Conservation (phyloP, 2,888 invertebrate genomes). For the Unio delphinus region DNA sequence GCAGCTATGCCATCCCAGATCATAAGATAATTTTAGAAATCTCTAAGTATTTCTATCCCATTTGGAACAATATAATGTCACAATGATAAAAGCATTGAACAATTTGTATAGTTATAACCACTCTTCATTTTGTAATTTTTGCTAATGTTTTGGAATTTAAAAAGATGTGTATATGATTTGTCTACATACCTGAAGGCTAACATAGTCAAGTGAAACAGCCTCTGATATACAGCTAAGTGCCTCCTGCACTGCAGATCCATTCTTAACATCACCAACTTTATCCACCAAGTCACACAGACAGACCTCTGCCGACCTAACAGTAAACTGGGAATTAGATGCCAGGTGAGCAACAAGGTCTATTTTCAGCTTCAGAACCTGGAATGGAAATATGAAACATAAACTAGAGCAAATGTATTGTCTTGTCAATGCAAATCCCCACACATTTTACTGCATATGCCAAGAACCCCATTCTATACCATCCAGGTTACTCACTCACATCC, state of each 20-base stretch:
- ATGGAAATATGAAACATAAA: conserved; percentile 9
- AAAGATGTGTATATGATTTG: not conserved
- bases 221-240: conserved; percentile 85
- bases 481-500: too few species aligned
- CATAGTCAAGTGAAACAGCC: conserved; percentile 82
- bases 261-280: conserved; percentile 88
- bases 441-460: too few species aligned
- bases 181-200: conserved; percentile 77
- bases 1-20: too few species aligned
- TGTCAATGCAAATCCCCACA: too few species aligned
- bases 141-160: too few species aligned
- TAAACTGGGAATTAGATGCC: conserved; percentile 77
- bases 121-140: too few species aligned
- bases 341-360: conserved; percentile 85
- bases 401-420: not conserved
- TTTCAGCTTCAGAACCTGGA: conserved; percentile 82
- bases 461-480: too few species aligned
- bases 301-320: conserved; percentile 81
- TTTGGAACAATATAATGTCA: too few species aligned
- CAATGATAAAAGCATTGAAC: too few species aligned
- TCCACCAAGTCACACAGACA: conserved; percentile 86
- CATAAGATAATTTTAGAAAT: too few species aligned
- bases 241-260: conserved; percentile 80
- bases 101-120: too few species aligned
- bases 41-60: too few species aligned